Conservation (phyloP, 2,888 invertebrate genomes). For the Caradrina clavipalpis region DNA sequence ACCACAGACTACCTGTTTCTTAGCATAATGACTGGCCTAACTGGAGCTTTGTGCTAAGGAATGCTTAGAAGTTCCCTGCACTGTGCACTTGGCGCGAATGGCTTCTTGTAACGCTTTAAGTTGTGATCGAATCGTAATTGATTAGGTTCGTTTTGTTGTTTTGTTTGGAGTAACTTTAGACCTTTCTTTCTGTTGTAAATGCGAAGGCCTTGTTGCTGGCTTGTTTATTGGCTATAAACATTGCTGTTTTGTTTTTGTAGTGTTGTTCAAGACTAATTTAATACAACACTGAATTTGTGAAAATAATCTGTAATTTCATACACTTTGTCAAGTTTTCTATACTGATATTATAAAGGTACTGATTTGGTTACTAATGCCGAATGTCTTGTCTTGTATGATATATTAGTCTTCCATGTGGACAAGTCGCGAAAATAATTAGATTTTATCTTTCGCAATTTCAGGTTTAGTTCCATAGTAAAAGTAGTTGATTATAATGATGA, state of each 20-base stretch:
- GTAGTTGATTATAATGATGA: too few species aligned
- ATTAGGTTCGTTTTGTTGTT: slow-evolving; percentile 39
- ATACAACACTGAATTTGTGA: neutral
- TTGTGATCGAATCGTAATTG: slow-evolving; percentile 59
- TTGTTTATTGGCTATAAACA: slow-evolving; percentile 35
- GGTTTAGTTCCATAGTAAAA: too few species aligned
- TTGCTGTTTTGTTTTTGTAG: slow-evolving; percentile 1
- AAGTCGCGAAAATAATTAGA: too few species aligned
- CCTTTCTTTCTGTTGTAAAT: slow-evolving; percentile 48
- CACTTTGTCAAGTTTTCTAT: too few species aligned
- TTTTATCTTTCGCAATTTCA: too few species aligned
- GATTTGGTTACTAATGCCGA: too few species aligned
- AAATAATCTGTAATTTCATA: too few species aligned
- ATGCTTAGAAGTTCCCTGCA: slow-evolving; percentile 64
- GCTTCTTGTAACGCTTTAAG: slow-evolving; percentile 53
- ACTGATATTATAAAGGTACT: too few species aligned
- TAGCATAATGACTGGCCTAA: slow-evolving; percentile 82
- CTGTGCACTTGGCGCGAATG: slow-evolving; percentile 47
- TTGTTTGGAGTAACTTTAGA: slow-evolving; percentile 39
- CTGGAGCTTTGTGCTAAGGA: slow-evolving; percentile 79
- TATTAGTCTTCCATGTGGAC: too few species aligned
- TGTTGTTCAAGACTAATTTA: slow-evolving; percentile 5
- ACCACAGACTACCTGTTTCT: slow-evolving; percentile 78
- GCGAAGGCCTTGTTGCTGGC: slow-evolving; percentile 13
- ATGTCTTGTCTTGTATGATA: too few species aligned